Conservation (phyloP, 2,888 invertebrate species). For the Ophioninae sp. region DNA sequence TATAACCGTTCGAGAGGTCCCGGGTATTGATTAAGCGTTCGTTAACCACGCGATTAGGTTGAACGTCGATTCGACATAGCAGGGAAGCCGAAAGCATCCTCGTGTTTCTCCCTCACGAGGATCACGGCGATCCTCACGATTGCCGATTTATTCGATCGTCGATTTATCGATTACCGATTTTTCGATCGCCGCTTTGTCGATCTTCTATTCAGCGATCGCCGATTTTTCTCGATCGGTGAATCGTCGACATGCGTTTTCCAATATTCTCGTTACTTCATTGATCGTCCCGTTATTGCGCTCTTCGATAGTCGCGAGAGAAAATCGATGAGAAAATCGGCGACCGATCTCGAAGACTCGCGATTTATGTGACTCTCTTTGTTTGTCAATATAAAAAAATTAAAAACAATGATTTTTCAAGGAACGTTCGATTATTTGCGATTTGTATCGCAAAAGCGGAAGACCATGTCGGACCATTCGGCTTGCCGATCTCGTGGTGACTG, state of each 20-base stretch:
- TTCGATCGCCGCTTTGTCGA: neutral
- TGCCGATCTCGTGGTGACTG: conserved; percentile 81
- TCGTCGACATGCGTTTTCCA: conserved; percentile 6
- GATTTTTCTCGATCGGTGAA: neutral
- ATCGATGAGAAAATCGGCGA: conserved; percentile 3
- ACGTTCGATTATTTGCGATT: conserved; percentile 8
- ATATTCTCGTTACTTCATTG: neutral
- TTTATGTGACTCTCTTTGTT: neutral
- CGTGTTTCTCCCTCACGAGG: conserved; percentile 34
- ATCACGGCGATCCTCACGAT: conserved; percentile 25
- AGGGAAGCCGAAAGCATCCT: conserved; percentile 66
- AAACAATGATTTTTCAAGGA: no score
- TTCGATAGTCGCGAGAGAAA: conserved; percentile 2
- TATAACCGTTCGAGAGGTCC: neutral
- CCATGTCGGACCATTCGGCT: conserved; percentile 80
- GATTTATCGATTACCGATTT: neutral
- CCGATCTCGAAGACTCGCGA: conserved; percentile 7
- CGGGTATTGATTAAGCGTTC: neutral
- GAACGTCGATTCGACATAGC: conserved; percentile 69
- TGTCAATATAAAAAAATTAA: neutral
- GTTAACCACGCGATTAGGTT: conserved; percentile 62
- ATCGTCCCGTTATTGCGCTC: neutral
- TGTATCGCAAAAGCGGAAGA: conserved; percentile 63
- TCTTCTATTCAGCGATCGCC: no score
- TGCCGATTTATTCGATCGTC: conserved; percentile 17